Base-by-base conservation (phyloP, 2,888 invertebrate species). In the Agrochola litura region DNA sequence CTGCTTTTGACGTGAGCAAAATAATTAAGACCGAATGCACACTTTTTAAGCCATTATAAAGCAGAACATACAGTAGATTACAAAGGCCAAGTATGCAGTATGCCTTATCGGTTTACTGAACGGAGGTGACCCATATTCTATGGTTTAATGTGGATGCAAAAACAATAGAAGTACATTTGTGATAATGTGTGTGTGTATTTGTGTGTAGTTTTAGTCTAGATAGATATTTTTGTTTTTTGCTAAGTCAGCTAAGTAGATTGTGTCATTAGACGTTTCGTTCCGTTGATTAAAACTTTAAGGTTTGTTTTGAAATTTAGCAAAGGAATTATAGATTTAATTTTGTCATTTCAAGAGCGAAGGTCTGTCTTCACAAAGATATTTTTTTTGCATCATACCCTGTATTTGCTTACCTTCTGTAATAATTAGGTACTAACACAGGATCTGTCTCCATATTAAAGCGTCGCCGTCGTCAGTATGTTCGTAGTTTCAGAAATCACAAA, bases 41-140 rank as follows among this genome's bases (percentile, higher is more conserved):
- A 69, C n/a, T 25, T 54, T 46, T 74, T 65, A 52, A 58, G 56
- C 25, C n/a, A n/a, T 37, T 37, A 37, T 65, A 63, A 0, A 65
- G 60, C 12, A 43, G 14, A 60, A 41, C 30, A 73, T 77, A 63
- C 70, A 82, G 60, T 85, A 82, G 74, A 82, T 84, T 78, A 75
- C 58, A 76, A 56, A 61, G 60, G 43, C 16, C n/a, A 22, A 37
- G 68, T 69, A 74, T 71, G 56, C 67, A 64, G 58, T n/a, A 22
- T 30, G 30, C 60, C 81, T 84, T 86, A 84, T 86, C 83, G 75
- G 78, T 43, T 49, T 10, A 52, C 63, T 69, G 52, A 67, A 49
- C 58, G 6, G 46, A n/a, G 68, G 66, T 56, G 83, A 74, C 83
- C 83, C 64, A 82, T 73, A 86, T 83, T 30, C 60, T 49, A n/a